Conservation (phyloP, 2,113 vertebrate genomes). For the Leuciscus idus region DNA sequence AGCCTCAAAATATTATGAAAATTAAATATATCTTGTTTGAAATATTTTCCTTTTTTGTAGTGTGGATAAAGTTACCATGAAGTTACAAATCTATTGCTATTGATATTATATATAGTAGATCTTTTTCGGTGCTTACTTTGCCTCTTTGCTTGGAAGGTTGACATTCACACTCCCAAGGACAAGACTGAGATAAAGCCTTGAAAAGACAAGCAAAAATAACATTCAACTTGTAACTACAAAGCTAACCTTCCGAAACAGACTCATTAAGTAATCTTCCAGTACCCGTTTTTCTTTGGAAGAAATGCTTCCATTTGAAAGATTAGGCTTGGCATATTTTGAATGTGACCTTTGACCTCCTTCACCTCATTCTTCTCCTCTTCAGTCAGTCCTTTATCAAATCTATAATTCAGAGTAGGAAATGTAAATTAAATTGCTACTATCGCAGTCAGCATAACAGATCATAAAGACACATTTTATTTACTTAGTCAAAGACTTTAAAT, state of each 20-base stretch:
- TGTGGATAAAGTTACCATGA: background rate
- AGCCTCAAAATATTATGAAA: background rate
- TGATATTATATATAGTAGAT: background rate
- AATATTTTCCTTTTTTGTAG: no score
- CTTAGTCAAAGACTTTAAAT: conserved; percentile 78
- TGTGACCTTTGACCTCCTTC: conserved; percentile 79
- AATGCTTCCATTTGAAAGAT: conserved; percentile 96
- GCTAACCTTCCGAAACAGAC: background rate
- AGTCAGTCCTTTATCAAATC: conserved; percentile 71
- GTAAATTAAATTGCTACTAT: background rate
- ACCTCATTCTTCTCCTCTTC: conserved; percentile 67
- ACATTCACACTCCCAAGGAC: conserved; percentile 94
- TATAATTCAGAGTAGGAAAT: conserved; percentile 55
- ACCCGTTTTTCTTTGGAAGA: conserved; percentile 95
- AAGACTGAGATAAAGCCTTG: conserved; percentile 91
- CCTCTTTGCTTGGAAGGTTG: conserved; percentile 92
- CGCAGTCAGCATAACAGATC: background rate
- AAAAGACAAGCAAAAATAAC: conserved; percentile 31
- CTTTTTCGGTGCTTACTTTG: conserved; percentile 83
- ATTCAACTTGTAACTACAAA: background rate
- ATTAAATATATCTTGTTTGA: background rate
- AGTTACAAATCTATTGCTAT: background rate
- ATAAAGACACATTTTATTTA: conserved; percentile 59
- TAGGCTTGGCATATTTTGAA: conserved; percentile 81
- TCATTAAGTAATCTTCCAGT: conserved; percentile 3